Evolutionary conservation across 2,797 vertebrate species (phyloP).

Genomic region (Coreius guichenoti): DNA sequence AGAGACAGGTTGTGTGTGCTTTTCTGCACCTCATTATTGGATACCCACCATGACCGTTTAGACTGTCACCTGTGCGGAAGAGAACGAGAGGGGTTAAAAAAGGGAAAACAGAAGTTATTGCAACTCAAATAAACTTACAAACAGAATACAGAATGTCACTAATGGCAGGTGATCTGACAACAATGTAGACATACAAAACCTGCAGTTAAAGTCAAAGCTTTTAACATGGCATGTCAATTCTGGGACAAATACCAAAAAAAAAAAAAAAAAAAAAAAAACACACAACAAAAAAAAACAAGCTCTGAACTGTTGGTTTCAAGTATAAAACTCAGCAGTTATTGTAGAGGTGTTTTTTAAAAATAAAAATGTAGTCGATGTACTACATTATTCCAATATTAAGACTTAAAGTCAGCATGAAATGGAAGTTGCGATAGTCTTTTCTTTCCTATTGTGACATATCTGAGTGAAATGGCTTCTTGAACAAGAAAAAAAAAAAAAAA

Average conservation of each 20-base stretch:
- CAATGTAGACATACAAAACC: background rate
- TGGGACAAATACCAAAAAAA: background rate
- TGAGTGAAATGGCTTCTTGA: background rate
- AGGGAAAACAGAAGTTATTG: background rate
- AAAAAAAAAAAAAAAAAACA: too few species aligned
- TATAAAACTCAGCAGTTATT: background rate
- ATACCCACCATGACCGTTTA: constrained; percentile 67
- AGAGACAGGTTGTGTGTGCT: constrained; percentile 43
- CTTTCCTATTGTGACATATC: background rate
- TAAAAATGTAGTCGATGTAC: background rate
- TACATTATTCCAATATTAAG: background rate
- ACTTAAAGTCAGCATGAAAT: background rate
- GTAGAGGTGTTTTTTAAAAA: background rate
- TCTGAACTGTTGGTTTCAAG: background rate
- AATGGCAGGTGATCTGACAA: background rate
- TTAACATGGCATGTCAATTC: background rate
- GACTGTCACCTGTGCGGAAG: constrained; percentile 64
- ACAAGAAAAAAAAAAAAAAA: background rate
- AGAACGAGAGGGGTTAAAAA: constrained; percentile 59
- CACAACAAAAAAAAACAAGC: background rate
- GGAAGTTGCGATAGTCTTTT: background rate
- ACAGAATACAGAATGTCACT: background rate
- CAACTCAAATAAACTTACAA: background rate
- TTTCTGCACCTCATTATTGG: constrained; percentile 38
- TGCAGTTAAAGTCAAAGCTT: background rate